A percentile compares a stretch with the other conserved stretches of the same genome.
These are phyloP conservation scores for Phrynocephalus versicolor DNA, from an alignment of 2,113 vertebrate species.

Conservation along the genomic window DNA sequence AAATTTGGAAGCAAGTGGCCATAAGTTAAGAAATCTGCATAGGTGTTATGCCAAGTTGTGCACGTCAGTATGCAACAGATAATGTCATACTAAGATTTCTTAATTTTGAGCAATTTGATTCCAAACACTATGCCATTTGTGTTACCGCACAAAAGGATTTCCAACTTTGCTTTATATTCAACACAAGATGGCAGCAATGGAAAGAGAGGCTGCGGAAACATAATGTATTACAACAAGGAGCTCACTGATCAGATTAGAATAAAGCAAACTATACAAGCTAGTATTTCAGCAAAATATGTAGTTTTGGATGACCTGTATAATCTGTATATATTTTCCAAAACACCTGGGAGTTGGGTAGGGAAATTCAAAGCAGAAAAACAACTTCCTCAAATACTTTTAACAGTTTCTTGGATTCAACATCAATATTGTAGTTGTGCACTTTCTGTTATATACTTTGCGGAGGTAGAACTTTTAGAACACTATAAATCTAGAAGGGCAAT, in stretches of 20 bases:
- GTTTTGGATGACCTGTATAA: not conserved
- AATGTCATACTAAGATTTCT: too few relatives aligned
- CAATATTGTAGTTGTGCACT: constrained; percentile 25
- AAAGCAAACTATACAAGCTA: not conserved
- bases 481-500: constrained; percentile 39
- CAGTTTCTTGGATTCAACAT: constrained; percentile 23
- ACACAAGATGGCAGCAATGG: not conserved
- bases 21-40: too few relatives aligned
- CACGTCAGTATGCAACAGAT: too few relatives aligned
- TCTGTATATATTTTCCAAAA: not conserved
- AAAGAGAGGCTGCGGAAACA: not conserved
- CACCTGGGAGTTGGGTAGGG: constrained; percentile 28
- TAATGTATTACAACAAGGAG: not conserved
- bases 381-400: not conserved
- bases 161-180: not conserved
- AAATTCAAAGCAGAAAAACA: constrained; percentile 22
- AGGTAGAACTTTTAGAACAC: constrained; percentile 32
- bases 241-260: not conserved
- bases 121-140: too few relatives aligned
- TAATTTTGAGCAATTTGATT: too few relatives aligned
- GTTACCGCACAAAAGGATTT: too few relatives aligned
- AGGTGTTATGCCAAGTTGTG: too few relatives aligned
- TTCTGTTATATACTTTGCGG: constrained; percentile 41
- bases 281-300: not conserved
- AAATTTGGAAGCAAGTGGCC: too few relatives aligned